phyloP scores from a whole-genome alignment of 2,888 invertebrate species.

The Mongoloraphidia duomilia region DNA sequence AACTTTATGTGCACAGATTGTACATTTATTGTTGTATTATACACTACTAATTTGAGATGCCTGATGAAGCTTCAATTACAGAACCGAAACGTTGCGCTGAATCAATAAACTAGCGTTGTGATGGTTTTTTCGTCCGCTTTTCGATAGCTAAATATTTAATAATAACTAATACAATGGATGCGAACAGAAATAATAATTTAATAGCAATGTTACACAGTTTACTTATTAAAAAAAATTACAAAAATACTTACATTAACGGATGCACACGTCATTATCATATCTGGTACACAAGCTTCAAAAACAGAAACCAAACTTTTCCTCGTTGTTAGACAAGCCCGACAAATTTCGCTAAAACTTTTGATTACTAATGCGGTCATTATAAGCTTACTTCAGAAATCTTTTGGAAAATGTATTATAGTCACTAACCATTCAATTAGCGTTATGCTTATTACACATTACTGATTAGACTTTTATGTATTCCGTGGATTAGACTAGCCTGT shows the following conservation, averaged over 20 bases:
- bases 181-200: too few relatives aligned
- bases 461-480: too few relatives aligned
- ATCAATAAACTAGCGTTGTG: neutral
- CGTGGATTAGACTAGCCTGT: too few relatives aligned
- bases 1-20: neutral
- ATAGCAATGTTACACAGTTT: neutral
- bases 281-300: conserved; percentile 2
- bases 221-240: neutral
- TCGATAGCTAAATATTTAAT: neutral
- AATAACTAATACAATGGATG: too few relatives aligned
- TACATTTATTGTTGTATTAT: neutral
- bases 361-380: neutral
- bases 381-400: too few relatives aligned
- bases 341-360: conserved; percentile 2
- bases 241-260: conserved; percentile 4
- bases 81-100: too few relatives aligned
- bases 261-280: conserved; percentile 6
- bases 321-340: conserved; percentile 3
- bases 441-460: too few relatives aligned
- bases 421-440: too few relatives aligned
- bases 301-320: conserved; percentile 1
- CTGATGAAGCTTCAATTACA: too few relatives aligned
- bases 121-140: neutral
- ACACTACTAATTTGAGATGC: too few relatives aligned
- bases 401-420: too few relatives aligned